Evolutionary conservation across 2,113 vertebrate genomes (phyloP).

Genomic region (Herpetotheres cachinnans): DNA sequence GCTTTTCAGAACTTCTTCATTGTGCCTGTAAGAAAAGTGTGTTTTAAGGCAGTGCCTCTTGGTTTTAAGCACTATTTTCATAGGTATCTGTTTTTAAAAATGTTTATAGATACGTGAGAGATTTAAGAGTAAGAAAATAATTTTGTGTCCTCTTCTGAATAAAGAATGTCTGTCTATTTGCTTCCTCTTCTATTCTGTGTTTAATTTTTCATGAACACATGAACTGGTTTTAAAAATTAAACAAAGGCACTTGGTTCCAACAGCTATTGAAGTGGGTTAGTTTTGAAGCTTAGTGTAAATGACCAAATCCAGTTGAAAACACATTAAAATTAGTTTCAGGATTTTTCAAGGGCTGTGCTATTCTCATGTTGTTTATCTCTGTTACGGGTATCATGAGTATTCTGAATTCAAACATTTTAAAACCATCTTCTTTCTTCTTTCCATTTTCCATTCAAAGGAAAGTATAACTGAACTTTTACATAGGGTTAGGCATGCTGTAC

Average conservation of each 20-base stretch:
- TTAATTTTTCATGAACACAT: slow-evolving; percentile 38
- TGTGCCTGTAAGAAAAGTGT: background rate
- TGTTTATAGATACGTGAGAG: background rate
- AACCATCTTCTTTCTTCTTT: background rate
- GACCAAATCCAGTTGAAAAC: background rate
- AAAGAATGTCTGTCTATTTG: background rate
- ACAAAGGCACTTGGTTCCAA: background rate
- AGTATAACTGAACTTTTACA: background rate
- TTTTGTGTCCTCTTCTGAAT: background rate
- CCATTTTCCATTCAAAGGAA: background rate
- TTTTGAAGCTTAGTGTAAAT: background rate
- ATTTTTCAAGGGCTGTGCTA: background rate
- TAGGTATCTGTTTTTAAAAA: background rate
- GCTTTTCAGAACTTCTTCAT: background rate
- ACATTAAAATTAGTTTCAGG: background rate
- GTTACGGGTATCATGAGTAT: background rate
- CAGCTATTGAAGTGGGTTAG: background rate
- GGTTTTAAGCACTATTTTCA: background rate
- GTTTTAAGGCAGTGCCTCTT: background rate
- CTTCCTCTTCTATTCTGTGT: background rate
- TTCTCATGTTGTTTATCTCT: background rate
- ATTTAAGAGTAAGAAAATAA: background rate
- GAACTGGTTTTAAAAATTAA: slow-evolving; percentile 25
- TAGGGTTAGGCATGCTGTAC: background rate
- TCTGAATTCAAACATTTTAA: background rate